A percentile compares a stretch with the other conserved stretches of the same genome.
Evolutionary conservation across 2,797 vertebrate species (phyloP).

Genomic region (Cephalopachus bancanus): DNA sequence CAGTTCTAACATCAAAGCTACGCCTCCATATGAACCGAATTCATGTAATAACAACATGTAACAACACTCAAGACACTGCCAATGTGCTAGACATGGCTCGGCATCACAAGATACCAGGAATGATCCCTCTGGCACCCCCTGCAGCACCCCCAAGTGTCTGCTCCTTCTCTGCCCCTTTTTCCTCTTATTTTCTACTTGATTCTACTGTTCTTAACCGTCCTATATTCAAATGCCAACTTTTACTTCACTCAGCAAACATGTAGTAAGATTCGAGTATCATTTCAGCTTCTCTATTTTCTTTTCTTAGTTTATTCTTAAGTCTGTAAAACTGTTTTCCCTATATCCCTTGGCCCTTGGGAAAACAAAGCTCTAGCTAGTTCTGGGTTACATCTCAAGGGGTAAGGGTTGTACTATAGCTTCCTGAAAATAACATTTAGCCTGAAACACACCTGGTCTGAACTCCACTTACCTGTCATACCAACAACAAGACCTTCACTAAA

Average conservation of each 20-base stretch:
- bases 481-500: neutral
- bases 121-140: neutral
- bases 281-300: conserved; percentile 13
- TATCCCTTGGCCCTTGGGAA: neutral
- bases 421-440: conserved; percentile 5
- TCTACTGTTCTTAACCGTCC: neutral
- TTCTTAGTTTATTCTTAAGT: conserved; percentile 24
- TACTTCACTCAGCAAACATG: conserved; percentile 39
- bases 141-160: neutral
- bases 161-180: neutral
- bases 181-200: conserved; percentile 16
- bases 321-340: neutral
- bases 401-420: neutral
- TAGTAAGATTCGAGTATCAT: neutral
- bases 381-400: neutral
- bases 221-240: conserved; percentile 46
- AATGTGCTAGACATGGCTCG: neutral
- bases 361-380: neutral
- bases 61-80: conserved; percentile 1
- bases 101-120: neutral
- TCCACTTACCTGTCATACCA: neutral
- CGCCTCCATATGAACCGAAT: conserved; percentile 39
- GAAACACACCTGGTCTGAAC: conserved; percentile 16
- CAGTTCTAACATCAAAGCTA: conserved; percentile 60
- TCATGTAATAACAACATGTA: neutral